Conservation (phyloP, 2,797 vertebrate genomes). For the Rhyacichthys aspro region DNA sequence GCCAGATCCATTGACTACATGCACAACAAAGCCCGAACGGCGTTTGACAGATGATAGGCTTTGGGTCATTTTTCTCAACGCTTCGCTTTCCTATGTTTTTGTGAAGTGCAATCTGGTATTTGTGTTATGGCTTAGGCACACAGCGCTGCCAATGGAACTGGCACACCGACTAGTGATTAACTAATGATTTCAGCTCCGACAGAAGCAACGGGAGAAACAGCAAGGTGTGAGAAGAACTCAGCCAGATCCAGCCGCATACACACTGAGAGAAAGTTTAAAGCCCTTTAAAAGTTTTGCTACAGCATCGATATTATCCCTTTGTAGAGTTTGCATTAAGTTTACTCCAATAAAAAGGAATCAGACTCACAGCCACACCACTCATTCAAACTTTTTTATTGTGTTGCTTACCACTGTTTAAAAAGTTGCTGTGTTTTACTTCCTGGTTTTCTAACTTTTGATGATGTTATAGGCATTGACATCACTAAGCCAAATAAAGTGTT, state of each 20-base stretch:
- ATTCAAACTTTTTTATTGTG: no score
- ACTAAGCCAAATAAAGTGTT: no score
- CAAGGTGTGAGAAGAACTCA: not conserved
- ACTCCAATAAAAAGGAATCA: no score
- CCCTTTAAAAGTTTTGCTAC: no score
- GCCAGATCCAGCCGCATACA: not conserved
- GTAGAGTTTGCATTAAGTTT: no score
- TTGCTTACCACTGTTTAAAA: no score
- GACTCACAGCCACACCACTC: no score
- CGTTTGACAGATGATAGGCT: not conserved
- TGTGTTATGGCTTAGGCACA: not conserved
- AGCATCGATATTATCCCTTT: no score
- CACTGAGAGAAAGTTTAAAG: not conserved
- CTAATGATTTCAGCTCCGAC: not conserved
- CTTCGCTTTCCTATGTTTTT: not conserved
- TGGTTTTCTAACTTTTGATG: no score
- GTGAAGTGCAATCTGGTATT: slow-evolving; percentile 4
- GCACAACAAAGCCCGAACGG: not conserved
- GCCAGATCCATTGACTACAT: not conserved
- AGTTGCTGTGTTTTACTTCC: no score
- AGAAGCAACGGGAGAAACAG: not conserved
- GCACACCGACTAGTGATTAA: not conserved
- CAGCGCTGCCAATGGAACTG: not conserved
- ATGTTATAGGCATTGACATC: no score
- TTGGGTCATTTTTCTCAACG: not conserved